phyloP scores from a whole-genome alignment of 2,113 vertebrate species.

The Mormyrus iriodes region DNA sequence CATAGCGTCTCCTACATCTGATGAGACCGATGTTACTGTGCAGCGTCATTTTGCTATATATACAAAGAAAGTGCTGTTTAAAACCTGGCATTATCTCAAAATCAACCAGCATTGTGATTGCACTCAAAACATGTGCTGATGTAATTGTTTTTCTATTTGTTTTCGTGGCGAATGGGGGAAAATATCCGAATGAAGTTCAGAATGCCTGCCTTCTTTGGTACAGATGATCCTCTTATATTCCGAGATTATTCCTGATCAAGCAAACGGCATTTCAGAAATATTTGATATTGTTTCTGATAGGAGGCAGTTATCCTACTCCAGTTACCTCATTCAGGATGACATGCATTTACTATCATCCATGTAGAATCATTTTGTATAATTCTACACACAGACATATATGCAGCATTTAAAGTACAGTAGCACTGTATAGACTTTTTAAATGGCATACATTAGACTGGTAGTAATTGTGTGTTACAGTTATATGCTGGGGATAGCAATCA shows the following conservation, averaged over 20 bases:
- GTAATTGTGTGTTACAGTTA: background rate
- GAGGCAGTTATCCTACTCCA: background rate
- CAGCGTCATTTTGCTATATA: background rate
- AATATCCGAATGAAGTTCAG: background rate
- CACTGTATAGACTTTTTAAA: constrained; percentile 1
- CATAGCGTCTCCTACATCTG: background rate
- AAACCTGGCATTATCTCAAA: background rate
- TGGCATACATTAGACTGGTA: background rate
- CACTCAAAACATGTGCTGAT: background rate
- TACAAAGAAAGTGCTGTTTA: background rate
- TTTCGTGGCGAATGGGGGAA: background rate
- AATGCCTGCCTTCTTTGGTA: background rate
- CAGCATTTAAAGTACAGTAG: background rate
- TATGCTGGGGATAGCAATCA: background rate
- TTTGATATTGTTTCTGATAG: background rate
- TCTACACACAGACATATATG: background rate
- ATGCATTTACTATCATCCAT: background rate
- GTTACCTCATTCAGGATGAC: background rate
- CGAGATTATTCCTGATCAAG: background rate
- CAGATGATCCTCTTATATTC: background rate
- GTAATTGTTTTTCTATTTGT: background rate
- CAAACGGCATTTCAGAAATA: background rate
- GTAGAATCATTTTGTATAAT: background rate
- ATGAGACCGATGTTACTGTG: background rate
- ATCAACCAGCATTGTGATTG: background rate